Base-by-base conservation (phyloP, 2,797 vertebrate genomes). In the Enteromius treurensis region DNA sequence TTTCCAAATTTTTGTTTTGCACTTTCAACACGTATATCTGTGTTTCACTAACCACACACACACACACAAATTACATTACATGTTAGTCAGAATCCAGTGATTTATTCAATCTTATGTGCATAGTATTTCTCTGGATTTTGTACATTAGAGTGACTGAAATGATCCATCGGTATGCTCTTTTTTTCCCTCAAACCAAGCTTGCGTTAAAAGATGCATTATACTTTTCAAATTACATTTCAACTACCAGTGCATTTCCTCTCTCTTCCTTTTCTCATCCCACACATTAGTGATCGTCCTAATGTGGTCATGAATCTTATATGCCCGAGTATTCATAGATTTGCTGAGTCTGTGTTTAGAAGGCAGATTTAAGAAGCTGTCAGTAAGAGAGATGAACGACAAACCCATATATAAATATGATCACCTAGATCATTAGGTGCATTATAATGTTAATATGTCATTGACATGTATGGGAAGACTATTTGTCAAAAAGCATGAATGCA, bases 401-500 rank as follows among this genome's bases (percentile, higher is more conserved):
- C 23, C 47, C 15, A 67, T 55, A 71, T n/a, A 55, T 62, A 76
- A 51, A 64, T 29, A 65, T 68, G 34, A 78, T 71, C 60, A 76
- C 73, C 60, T 76, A 60, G 68, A 86, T 76, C 80, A 74, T 83
- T 86, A 86, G 40, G 15, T 8, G 2, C 29, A 82, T 55, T 68
- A 82, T 82, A 79, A 86, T 83, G 32, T 75, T 86, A 86, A 84
- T 81, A 73, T 70, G 78, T 80, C 69, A 79, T 40, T 76, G 77
- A 70, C 55, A 74, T 79, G 76, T 76, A 71, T 75, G 4, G 26
- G 32, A 42, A 80, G 77, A 67, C 14, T 45, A 71, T 77, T 80
- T 80, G 65, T 79, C 84, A 83, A 32, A 42, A 70, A 70, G 3
- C 15, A 19, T 32, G 26, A 1, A 45, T 82, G 62, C 34, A 23